Evolutionary conservation across 2,113 vertebrate genomes (phyloP).

Genomic region (Urocolius indicus): DNA sequence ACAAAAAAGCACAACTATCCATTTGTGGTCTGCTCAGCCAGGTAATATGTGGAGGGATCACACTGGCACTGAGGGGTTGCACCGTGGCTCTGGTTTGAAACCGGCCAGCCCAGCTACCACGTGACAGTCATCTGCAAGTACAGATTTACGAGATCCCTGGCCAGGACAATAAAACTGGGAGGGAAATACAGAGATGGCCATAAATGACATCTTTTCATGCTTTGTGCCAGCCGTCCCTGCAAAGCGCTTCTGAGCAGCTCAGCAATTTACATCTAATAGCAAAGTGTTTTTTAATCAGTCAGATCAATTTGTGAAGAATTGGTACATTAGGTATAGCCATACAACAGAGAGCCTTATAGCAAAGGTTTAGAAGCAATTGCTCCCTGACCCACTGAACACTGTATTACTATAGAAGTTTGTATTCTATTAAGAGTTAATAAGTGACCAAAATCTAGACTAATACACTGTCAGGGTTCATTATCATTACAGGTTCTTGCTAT

Average conservation of each 20-base stretch:
- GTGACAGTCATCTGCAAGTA: background rate
- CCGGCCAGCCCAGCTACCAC: background rate
- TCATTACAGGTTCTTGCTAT: conserved; percentile 81
- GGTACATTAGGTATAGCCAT: conserved; percentile 59
- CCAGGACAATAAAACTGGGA: conserved; percentile 32
- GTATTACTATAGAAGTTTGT: conserved; percentile 74
- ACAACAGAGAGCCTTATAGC: conserved; percentile 60
- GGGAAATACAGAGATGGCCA: conserved; percentile 40
- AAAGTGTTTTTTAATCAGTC: conserved; percentile 67
- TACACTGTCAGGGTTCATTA: conserved; percentile 85
- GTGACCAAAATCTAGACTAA: conserved; percentile 84
- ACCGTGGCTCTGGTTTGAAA: background rate
- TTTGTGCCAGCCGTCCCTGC: conserved; percentile 10
- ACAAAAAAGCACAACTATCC: background rate
- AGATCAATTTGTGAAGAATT: conserved; percentile 74
- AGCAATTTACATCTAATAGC: conserved; percentile 64
- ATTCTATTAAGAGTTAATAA: conserved; percentile 86
- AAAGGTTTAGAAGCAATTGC: conserved; percentile 68
- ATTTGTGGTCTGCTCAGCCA: background rate
- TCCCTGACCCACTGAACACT: conserved; percentile 69
- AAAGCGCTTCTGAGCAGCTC: conserved; percentile 47
- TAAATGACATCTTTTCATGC: conserved; percentile 59
- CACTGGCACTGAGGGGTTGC: background rate
- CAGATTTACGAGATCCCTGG: conserved; percentile 1
- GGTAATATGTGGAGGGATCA: background rate